Evolutionary conservation across 1,140 invertebrate species (phyloP), one percentile per base, ranked within the genome.

Genomic region (Pseudomyrmex flavicornis): DNA sequence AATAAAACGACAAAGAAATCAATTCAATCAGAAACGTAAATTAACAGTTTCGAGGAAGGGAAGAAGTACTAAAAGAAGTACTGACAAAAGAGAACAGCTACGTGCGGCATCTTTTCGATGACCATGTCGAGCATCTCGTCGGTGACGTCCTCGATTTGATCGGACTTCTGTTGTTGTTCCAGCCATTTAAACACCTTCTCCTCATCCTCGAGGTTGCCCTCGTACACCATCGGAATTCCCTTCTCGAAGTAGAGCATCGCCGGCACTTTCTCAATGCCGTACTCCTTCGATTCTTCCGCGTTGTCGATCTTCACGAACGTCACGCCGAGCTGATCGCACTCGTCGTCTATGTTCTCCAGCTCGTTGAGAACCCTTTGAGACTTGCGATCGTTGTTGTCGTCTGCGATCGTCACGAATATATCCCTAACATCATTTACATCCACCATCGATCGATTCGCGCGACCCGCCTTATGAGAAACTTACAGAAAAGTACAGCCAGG

Each of bases 271-370:
- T 98, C 97, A 89, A 98, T 98, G 72, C 98, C 98, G 92, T 98
- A 98, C 93, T 98, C 97, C 92, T 97, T 96, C 46, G 98, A 97
- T 95, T 98, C 98, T 61, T 98, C 97, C 74, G 95, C 95, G 93
- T 98, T 98, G 91, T 98, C 98, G 91, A 99, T 98, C 94, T 99
- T 99, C 0, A 99, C 98, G 94, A 99, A 98, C 77, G 96, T 96
- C 90, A 99, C 96, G 58, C 97, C 97, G 83, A 98, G 94, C 84
- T 96, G 95, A 94, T 99, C 98, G 94, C 97, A 98, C 94, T 99
- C 98, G 93, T 99, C 98, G 91, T 99, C 98, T 92, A 99, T 99
- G 92, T 98, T 98, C 95, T 99, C 98, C 85, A 99, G 93, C 95
- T 99, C 98, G 90, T 96, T 97, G 59, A 99, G 94, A 61, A 98